phyloP scores from a whole-genome alignment of 2,797 vertebrate species.

The Dromococcyx pavoninus region DNA sequence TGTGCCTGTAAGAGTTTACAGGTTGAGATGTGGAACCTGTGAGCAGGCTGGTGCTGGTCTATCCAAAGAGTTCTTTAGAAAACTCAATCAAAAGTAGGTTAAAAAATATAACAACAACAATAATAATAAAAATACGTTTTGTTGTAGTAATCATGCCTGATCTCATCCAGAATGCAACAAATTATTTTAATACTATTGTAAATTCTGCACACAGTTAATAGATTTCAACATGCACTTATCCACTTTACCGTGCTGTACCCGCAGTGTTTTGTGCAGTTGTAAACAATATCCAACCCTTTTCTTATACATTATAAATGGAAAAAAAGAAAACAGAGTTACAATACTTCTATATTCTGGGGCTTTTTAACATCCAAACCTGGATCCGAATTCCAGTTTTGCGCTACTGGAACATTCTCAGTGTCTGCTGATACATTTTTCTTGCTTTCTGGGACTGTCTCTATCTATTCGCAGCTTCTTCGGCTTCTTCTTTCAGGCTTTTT shows the following conservation, averaged over 20 bases:
- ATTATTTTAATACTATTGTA: fast-evolving
- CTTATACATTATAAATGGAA: not conserved
- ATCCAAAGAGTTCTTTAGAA: not conserved
- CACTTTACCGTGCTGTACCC: not conserved
- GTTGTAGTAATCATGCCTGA: not conserved
- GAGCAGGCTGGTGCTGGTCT: not conserved
- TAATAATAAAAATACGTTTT: too few species aligned
- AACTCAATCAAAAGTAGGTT: not conserved
- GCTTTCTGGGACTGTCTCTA: not conserved
- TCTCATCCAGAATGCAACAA: not conserved
- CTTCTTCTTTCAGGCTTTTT: not conserved
- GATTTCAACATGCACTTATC: not conserved
- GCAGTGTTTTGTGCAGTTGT: not conserved
- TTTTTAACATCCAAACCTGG: not conserved
- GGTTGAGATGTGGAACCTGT: not conserved
- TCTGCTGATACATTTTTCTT: not conserved
- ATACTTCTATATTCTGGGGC: not conserved
- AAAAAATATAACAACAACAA: not conserved
- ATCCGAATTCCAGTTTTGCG: not conserved
- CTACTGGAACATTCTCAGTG: not conserved
- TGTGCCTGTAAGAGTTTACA: not conserved
- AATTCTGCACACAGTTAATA: too few species aligned
- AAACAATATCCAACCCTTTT: not conserved
- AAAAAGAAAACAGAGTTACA: not conserved
- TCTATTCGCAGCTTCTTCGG: not conserved